Conservation (phyloP, 2,797 vertebrate genomes). For the Eutrigla gurnardus region DNA sequence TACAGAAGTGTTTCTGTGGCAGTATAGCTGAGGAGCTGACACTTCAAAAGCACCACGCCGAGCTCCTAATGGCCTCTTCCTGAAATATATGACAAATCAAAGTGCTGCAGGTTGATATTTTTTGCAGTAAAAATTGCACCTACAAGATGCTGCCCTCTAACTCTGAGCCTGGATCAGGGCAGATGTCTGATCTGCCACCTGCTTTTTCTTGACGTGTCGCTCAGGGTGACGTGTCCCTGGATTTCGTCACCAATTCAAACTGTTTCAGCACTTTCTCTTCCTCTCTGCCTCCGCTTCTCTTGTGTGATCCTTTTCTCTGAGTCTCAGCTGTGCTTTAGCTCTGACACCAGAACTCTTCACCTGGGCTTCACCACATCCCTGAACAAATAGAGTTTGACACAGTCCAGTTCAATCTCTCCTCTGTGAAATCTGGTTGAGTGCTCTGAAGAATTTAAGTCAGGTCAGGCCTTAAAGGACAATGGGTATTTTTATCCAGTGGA, state of each 20-base stretch:
- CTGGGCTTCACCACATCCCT: slow-evolving; percentile 49
- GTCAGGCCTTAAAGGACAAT: slow-evolving; percentile 61
- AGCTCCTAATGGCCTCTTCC: slow-evolving; percentile 53
- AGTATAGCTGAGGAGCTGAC: slow-evolving; percentile 65
- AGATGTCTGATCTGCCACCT: slow-evolving; percentile 21
- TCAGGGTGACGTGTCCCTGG: slow-evolving; percentile 14
- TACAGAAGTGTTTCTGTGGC: slow-evolving; percentile 55
- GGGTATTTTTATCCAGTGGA: slow-evolving; percentile 58
- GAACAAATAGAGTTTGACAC: slow-evolving; percentile 63
- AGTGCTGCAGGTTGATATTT: slow-evolving; percentile 53
- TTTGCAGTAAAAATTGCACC: slow-evolving; percentile 46
- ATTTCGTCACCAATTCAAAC: slow-evolving; percentile 33
- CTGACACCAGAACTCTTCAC: slow-evolving; percentile 46
- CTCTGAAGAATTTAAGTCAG: slow-evolving; percentile 51
- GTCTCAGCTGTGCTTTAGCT: slow-evolving; percentile 43
- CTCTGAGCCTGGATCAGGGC: slow-evolving; percentile 10
- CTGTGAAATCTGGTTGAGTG: slow-evolving; percentile 43
- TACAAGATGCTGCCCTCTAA: slow-evolving; percentile 21
- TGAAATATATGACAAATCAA: slow-evolving; percentile 56
- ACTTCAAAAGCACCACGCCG: slow-evolving; percentile 57
- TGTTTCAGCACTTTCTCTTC: slow-evolving; percentile 1
- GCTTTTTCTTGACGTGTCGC: slow-evolving; percentile 22
- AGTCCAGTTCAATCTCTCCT: slow-evolving; percentile 44
- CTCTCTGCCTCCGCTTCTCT: slow-evolving; percentile 15
- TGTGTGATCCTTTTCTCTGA: slow-evolving; percentile 13